A percentile compares a stretch with the other conserved stretches of the same genome.
Conservation (phyloP, 2,888 invertebrate species). For the Drosophila eohydei region DNA sequence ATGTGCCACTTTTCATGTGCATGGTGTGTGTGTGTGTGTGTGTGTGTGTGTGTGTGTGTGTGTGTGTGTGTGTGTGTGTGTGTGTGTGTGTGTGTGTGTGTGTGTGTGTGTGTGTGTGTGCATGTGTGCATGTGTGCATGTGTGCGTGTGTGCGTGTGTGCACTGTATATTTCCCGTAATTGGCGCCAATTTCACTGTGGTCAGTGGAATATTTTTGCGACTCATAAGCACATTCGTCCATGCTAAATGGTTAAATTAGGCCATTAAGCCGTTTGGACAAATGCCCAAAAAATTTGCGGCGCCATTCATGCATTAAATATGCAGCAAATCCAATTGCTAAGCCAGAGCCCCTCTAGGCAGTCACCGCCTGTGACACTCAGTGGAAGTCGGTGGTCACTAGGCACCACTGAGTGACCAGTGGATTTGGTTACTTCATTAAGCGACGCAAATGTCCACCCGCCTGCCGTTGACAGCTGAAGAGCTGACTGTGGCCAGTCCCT, state of each 20-base stretch:
- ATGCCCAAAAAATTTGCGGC: slow-evolving; percentile 64
- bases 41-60: slow-evolving; percentile 17
- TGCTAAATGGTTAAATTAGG: slow-evolving; percentile 71
- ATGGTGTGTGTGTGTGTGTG: slow-evolving; percentile 11
- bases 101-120: slow-evolving; percentile 12
- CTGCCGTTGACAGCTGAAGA: slow-evolving; percentile 68
- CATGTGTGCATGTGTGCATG: slow-evolving; percentile 14
- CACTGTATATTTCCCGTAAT: slow-evolving; percentile 37
- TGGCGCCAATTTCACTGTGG: slow-evolving; percentile 42
- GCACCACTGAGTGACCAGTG: slow-evolving; percentile 59
- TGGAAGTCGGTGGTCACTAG: slow-evolving; percentile 15
- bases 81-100: slow-evolving; percentile 17
- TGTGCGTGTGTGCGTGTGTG: slow-evolving; percentile 13
- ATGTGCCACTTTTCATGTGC: slow-evolving; percentile 21
- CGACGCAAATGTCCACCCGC: slow-evolving; percentile 24
- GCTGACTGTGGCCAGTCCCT: slow-evolving; percentile 42
- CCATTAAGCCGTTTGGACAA: slow-evolving; percentile 64
- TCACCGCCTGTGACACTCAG: slow-evolving; percentile 2
- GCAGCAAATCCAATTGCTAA: slow-evolving; percentile 76
- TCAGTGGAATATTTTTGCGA: slow-evolving; percentile 34
- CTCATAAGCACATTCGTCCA: slow-evolving; percentile 38
- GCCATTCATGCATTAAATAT: slow-evolving; percentile 77
- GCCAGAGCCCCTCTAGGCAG: slow-evolving; percentile 28
- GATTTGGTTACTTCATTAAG: slow-evolving; percentile 77
- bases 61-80: slow-evolving; percentile 11